Percentiles rank a stretch among this genome's conserved stretches.
phyloP scores from a whole-genome alignment of 1,140 invertebrate genomes.

The Aphelinus atriplicis region DNA sequence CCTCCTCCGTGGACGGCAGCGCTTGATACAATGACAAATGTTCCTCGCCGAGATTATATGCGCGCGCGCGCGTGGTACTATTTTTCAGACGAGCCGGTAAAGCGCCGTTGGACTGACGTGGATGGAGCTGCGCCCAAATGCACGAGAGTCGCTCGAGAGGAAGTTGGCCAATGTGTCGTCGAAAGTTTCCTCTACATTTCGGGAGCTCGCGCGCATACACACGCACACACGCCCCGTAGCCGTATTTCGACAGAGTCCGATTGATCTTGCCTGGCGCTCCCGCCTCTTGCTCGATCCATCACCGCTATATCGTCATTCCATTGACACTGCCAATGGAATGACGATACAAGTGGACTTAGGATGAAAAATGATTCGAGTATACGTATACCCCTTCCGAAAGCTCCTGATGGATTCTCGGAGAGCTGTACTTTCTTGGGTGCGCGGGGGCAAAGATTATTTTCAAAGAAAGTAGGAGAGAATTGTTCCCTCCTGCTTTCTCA shows the following conservation, averaged over 20 bases:
- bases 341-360: neutral
- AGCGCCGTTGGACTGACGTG: slow-evolving; percentile 11
- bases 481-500: no score
- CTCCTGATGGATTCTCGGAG: no score
- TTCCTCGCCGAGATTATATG: neutral
- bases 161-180: slow-evolving; percentile 19
- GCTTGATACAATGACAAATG: slow-evolving; percentile 26
- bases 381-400: no score
- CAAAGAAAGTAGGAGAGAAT: no score
- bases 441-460: no score
- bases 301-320: slow-evolving; percentile 3
- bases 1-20: neutral
- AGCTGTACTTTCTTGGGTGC: no score
- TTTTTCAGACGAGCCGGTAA: no score
- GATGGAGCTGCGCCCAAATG: slow-evolving; percentile 21
- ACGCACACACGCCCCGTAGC: neutral
- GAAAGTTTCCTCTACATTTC: slow-evolving; percentile 27
- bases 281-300: slow-evolving; percentile 29
- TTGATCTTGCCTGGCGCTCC: slow-evolving; percentile 13
- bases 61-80: neutral
- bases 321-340: slow-evolving; percentile 14
- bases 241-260: slow-evolving; percentile 24
- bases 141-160: neutral
- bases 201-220: slow-evolving; percentile 9
- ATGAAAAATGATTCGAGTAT: slow-evolving; percentile 20